phyloP scores from a whole-genome alignment of 2,888 invertebrate genomes.

The Epiblema foenella region DNA sequence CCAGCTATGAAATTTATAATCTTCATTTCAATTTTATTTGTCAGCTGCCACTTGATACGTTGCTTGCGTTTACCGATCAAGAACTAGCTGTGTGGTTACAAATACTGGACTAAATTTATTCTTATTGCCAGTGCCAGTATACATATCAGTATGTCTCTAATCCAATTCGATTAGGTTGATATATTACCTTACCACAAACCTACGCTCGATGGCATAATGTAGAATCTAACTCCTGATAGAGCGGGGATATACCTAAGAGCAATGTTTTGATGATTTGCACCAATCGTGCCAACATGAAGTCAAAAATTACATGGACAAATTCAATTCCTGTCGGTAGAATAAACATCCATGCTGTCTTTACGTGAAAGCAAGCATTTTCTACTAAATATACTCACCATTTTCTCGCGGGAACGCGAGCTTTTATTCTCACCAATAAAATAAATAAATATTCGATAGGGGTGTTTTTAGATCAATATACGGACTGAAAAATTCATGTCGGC shows the following conservation, averaged over 20 bases:
- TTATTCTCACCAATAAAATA: no score
- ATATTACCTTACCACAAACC: not conserved
- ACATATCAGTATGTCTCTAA: not conserved
- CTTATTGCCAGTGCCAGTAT: not conserved
- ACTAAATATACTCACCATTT: no score
- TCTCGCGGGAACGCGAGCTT: no score
- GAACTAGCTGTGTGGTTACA: conserved; percentile 2
- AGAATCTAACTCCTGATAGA: not conserved
- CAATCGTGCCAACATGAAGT: no score
- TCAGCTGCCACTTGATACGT: conserved; percentile 19
- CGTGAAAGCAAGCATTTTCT: no score
- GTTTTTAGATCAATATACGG: no score
- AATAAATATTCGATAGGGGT: no score
- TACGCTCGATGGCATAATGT: not conserved
- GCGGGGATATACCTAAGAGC: not conserved
- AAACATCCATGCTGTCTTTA: no score
- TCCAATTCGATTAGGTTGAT: not conserved
- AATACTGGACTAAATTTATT: not conserved
- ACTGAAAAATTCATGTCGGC: no score
- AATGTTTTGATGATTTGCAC: not conserved
- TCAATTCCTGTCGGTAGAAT: no score
- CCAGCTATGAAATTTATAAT: conserved; percentile 10
- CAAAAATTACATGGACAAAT: no score
- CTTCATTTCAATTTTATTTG: conserved; percentile 19
- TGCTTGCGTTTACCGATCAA: conserved; percentile 11